phyloP scores from a whole-genome alignment of 2,888 invertebrate species.

The Norana najaformis region DNA sequence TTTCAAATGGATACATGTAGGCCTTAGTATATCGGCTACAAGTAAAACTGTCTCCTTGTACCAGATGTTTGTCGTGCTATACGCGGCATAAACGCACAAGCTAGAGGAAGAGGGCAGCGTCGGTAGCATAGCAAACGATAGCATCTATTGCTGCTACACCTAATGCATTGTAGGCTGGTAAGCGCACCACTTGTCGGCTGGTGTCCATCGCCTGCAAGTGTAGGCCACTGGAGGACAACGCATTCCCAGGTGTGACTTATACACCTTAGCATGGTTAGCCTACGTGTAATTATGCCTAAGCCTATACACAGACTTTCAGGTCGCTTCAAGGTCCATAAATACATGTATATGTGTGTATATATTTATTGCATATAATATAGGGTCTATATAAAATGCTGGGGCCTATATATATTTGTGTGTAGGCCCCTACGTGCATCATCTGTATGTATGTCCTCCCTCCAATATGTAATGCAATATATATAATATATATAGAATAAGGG shows the following conservation, averaged over 20 bases:
- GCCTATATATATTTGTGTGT: no score
- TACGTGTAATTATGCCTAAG: not conserved
- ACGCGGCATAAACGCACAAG: not conserved
- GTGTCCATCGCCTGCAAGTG: not conserved
- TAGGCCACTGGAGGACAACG: not conserved
- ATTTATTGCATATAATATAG: not conserved
- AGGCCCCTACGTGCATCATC: no score
- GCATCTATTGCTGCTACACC: not conserved
- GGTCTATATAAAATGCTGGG: not conserved
- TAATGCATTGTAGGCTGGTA: not conserved
- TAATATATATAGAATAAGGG: not conserved
- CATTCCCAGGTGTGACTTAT: conserved; percentile 6
- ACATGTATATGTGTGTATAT: no score
- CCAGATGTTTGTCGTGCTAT: no score
- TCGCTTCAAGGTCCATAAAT: not conserved
- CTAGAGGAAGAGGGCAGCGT: not conserved
- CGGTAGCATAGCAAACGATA: not conserved
- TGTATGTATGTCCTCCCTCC: no score
- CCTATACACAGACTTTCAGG: no score
- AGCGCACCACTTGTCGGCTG: no score
- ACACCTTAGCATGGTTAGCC: not conserved
- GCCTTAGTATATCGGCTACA: no score
- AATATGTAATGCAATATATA: no score
- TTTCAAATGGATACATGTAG: no score
- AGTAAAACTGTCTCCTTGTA: no score